Evolutionary conservation across 1,140 invertebrate genomes (phyloP), one percentile per base, ranked within the genome.

Genomic region (Euura saliciscinereae): DNA sequence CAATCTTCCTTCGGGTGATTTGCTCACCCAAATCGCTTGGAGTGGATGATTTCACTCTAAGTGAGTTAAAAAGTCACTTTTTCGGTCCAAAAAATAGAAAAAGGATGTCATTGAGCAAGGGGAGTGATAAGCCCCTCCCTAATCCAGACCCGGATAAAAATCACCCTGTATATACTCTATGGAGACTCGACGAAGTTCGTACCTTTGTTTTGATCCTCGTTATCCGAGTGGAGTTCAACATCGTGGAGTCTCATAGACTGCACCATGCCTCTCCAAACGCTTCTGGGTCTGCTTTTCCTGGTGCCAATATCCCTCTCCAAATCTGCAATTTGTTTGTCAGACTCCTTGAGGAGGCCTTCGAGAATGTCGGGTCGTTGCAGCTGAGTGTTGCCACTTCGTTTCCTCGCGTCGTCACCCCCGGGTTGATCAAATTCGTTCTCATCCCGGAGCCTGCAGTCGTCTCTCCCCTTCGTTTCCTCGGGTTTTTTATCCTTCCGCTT

Each of bases 121-220:
- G 28, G 28, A 28, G 28, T 28, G 28, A 28, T 28, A 28, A 28
- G 28, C 28, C 28, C 28, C 28, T 28, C 28, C 28, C 28, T 28
- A 0, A 28, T 28, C 28, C 28, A 1, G 28, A 28, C 28, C 28
- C 28, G 28, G 28, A 28, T 28, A 28, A 28, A 28, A 28, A 28
- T 28, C 28, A 28, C 28, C 59, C 59, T 10, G 13, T 64, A 64
- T 64, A 64, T 64, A 64, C 8, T 64, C 59, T 64, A 64, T 2
- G 8, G 13, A 10, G 8, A 10, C 13, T 64, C 2, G 59, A 64
- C 1, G 28, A 28, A 28, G 13, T 10, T 72, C 81, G 82, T 59
- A 86, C 85, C 84, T 74, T 84, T 86, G 10, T 78, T 77, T 10
- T 84, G 79, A 3, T 84, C 85, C 73, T 86, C 85, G 74, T 77